These are phyloP conservation scores for Nycticryphes semicollaris DNA, from an alignment of 2,113 vertebrate species.

Conservation along the genomic window DNA sequence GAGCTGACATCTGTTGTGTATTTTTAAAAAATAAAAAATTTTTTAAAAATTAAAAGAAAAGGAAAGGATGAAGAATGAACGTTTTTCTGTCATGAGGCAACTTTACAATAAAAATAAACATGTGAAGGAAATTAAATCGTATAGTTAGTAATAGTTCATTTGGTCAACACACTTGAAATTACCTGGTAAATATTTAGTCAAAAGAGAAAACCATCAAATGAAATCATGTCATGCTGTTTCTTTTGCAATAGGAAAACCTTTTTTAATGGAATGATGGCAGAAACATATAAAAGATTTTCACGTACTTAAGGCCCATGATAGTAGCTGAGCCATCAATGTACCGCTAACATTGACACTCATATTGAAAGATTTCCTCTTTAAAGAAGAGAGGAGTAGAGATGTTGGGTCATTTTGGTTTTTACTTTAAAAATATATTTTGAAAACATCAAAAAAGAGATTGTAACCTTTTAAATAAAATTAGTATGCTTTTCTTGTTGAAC, in stretches of 20 bases:
- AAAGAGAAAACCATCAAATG: background rate
- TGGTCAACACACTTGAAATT: background rate
- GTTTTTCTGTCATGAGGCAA: background rate
- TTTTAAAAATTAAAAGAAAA: too few species aligned
- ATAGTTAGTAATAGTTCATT: background rate
- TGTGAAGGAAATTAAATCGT: background rate
- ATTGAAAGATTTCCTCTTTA: background rate
- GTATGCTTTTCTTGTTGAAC: background rate
- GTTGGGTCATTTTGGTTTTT: too few species aligned
- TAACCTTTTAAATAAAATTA: background rate
- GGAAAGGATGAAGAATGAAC: background rate
- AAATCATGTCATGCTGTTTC: background rate
- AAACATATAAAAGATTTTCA: background rate
- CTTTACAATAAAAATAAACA: background rate
- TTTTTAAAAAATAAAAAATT: background rate
- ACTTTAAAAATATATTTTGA: background rate
- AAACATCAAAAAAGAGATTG: background rate
- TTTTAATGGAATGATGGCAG: background rate
- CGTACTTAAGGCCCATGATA: background rate
- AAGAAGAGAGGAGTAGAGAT: background rate
- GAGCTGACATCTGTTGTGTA: background rate
- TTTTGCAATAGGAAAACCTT: background rate
- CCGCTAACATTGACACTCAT: background rate
- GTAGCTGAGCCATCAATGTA: background rate
- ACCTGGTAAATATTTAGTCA: background rate